Conservation (phyloP, 2,888 invertebrate genomes). For the Yponomeuta plumbellus region DNA sequence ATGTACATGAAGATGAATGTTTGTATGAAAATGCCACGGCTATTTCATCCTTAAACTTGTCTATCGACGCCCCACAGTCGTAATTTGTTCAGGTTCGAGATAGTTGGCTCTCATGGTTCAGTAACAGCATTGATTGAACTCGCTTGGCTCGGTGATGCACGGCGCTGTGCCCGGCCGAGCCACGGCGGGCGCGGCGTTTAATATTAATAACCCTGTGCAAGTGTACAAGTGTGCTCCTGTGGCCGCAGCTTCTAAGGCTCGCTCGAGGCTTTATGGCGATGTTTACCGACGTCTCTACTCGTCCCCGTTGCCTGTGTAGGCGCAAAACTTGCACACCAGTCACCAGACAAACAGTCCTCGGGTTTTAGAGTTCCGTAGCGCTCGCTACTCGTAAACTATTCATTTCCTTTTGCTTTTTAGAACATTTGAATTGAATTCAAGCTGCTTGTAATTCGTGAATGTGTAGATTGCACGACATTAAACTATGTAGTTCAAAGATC, state of each 20-base stretch:
- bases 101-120: constrained; percentile 24
- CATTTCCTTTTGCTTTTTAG: background rate
- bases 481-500: too few species aligned
- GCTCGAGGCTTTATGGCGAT: constrained; percentile 54
- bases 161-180: constrained; percentile 33
- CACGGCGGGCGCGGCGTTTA: constrained; percentile 45
- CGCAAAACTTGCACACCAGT: background rate
- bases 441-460: too few species aligned
- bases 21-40: too few species aligned
- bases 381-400: constrained; percentile 4
- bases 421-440: background rate
- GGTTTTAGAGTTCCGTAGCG: background rate
- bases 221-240: constrained; percentile 53
- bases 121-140: constrained; percentile 24
- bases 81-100: background rate
- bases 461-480: too few species aligned
- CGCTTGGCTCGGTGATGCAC: constrained; percentile 17
- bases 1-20: too few species aligned
- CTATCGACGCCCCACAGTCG: background rate
- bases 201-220: constrained; percentile 66
- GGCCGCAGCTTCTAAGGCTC: constrained; percentile 45
- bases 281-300: constrained; percentile 50
- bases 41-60: background rate
- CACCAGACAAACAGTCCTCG: background rate
- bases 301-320: constrained; percentile 16